These are phyloP conservation scores for Sebastes cheni DNA, from an alignment of 2,797 vertebrate species.

Conservation along the genomic window DNA sequence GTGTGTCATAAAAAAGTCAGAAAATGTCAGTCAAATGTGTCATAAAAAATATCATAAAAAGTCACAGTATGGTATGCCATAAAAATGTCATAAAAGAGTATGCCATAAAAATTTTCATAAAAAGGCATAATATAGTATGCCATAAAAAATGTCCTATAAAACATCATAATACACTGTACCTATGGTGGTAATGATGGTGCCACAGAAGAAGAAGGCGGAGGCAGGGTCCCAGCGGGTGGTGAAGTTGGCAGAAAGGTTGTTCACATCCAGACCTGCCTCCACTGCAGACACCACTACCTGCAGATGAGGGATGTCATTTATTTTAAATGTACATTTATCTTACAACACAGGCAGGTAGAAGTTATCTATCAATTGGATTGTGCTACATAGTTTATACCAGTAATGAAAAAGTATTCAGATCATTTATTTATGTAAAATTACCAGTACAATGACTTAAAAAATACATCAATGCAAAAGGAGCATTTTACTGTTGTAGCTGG, in stretches of 20 bases:
- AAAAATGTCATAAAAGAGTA: not conserved
- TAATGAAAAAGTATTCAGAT: not conserved
- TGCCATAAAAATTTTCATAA: not conserved
- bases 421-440: not conserved
- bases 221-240: conserved; percentile 88
- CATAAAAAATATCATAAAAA: not conserved
- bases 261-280: conserved; percentile 85
- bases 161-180: conserved; percentile 58
- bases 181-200: conserved; percentile 94
- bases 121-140: not conserved
- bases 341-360: not conserved
- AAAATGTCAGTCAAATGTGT: not conserved
- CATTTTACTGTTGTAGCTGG: not conserved
- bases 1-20: not conserved
- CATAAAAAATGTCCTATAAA: not conserved
- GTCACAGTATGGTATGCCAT: not conserved
- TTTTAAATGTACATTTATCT: not conserved
- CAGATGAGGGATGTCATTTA: not conserved
- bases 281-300: conserved; percentile 85
- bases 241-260: conserved; percentile 73
- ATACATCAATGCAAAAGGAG: not conserved
- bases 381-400: not conserved
- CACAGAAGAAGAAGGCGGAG: conserved; percentile 93
- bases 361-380: not conserved
- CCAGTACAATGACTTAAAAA: not conserved